Conservation (phyloP, 2,888 invertebrate genomes). For the Amiota communis region DNA sequence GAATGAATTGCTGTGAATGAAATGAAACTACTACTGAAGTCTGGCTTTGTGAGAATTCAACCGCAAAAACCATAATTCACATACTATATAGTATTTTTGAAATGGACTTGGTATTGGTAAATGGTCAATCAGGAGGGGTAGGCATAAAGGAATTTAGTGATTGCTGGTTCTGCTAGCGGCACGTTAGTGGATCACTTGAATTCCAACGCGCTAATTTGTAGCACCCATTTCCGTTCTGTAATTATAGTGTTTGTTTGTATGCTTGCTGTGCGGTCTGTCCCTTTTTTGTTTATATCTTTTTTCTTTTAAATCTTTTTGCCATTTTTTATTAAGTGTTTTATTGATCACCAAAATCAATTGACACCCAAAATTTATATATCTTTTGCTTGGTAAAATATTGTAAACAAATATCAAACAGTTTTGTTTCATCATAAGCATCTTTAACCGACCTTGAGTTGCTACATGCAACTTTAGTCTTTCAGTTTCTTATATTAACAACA, state of each 20-base stretch:
- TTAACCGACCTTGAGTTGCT: slow-evolving; percentile 3
- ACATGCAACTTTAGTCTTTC: neutral
- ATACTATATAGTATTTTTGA: slow-evolving; percentile 1
- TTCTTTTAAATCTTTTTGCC: neutral
- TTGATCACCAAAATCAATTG: slow-evolving; percentile 13
- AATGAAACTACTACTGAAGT: too few species aligned
- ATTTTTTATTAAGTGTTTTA: neutral
- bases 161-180: neutral
- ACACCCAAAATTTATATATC: slow-evolving; percentile 6
- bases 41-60: neutral
- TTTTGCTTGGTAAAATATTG: neutral
- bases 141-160: neutral
- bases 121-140: neutral
- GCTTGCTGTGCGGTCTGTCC: slow-evolving; percentile 10
- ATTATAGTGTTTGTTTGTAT: neutral
- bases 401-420: neutral
- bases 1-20: too few species aligned
- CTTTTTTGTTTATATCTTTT: neutral
- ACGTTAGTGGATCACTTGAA: neutral
- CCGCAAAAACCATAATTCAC: slow-evolving; percentile 25
- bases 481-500: too few species aligned
- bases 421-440: neutral
- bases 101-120: neutral
- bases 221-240: slow-evolving; percentile 62
- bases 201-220: slow-evolving; percentile 59